Evolutionary conservation across 2,113 vertebrate species (phyloP), one percentile per base, ranked within the genome.

Genomic region (Periophthalmodon schlosseri): DNA sequence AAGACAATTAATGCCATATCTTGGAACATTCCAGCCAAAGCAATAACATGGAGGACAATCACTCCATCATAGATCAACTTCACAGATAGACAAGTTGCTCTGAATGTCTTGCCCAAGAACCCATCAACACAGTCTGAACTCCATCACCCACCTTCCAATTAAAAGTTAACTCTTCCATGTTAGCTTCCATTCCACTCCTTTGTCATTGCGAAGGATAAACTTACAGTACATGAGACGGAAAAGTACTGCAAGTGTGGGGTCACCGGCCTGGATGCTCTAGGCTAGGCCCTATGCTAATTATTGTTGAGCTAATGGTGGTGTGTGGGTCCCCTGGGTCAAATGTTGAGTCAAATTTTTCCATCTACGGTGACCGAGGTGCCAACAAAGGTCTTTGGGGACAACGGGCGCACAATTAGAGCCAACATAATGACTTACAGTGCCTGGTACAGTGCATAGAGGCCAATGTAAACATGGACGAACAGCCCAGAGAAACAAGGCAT

Each of bases 371-470:
- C 2, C 16, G 68, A 46, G 78, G 76, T 83, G 71, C 80, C 36
- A 66, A 13, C 73, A 34, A 36, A 74, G 69, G 81, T 84, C 83
- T 72, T 60, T 46, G 36, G 78, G 78, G 71, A 84, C n/a, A 5
- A 39, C 39, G 65, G 7, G 73, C 2, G 76, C 76, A 74, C 89
- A 89, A 88, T 90, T 90, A 90, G 34, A 44, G 71, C 63, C n/a
- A 46, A 23, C 8, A 23, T 86, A 87, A 93, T 90, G 79, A 89
- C 73, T 75, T 87, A 81, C 71, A 73, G 14, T 11, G 74, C 64
- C 33, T 2, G 24, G 71, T 12, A 69, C n/a, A 61, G 74, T 57
- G 57, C 49, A 77, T 33, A 65, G 9, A 74, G 50, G 18, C 24
- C 24, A 23, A 14, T 24, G 52, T 2, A 24, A 39, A 68, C 61